phyloP scores from a whole-genome alignment of 2,113 vertebrate species.

The Xenus cinereus region DNA sequence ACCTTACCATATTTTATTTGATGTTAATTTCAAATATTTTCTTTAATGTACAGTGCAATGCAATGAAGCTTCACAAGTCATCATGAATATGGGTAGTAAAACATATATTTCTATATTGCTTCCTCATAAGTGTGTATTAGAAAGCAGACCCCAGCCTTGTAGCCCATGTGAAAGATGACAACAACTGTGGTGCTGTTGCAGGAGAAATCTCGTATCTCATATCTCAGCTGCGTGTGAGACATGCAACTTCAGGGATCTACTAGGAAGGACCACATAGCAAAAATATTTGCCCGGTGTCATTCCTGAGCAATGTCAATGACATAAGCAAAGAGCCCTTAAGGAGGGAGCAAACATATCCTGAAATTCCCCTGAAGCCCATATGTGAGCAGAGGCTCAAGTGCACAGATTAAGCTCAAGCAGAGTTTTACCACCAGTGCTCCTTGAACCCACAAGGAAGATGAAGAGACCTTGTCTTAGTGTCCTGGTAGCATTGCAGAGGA shows the following conservation, averaged over 20 bases:
- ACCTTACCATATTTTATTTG: not conserved
- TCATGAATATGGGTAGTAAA: not conserved
- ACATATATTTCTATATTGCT: fast-evolving
- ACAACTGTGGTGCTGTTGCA: not conserved
- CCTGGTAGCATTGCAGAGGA: not conserved
- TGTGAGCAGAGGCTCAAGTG: not conserved
- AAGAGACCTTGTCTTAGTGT: not conserved
- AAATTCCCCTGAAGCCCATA: not conserved
- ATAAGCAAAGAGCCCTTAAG: not conserved
- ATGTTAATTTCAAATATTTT: not conserved
- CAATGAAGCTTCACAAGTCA: not conserved
- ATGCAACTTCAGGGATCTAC: not conserved
- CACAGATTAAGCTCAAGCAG: not conserved
- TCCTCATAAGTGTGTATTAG: not conserved
- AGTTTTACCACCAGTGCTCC: not conserved
- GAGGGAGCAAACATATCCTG: not conserved
- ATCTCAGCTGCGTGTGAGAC: not conserved
- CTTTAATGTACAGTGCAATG: not conserved
- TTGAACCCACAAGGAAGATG: not conserved
- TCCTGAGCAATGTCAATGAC: not conserved
- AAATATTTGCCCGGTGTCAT: not conserved
- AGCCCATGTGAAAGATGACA: not conserved
- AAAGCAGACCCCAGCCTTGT: not conserved
- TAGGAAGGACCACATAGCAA: not conserved
- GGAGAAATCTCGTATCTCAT: not conserved